phyloP scores from a whole-genome alignment of 53 echinoderm and acorn worm species.

The Hippasteria phrygiana region DNA sequence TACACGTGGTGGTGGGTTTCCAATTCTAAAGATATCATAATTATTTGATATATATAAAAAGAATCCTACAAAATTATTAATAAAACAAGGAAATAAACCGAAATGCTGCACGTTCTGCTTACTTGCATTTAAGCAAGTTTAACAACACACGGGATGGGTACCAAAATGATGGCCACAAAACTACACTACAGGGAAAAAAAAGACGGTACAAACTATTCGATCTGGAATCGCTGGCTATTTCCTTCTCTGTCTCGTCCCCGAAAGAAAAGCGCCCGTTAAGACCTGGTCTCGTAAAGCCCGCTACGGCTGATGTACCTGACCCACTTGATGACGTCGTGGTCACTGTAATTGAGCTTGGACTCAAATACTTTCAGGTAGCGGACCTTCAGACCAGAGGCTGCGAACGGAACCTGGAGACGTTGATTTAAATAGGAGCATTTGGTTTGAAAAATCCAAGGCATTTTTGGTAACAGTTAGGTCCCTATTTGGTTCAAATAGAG shows the following conservation, averaged over 20 bases:
- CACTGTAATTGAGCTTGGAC: slow-evolving; percentile 99
- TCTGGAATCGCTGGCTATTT: not conserved
- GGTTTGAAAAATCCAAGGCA: too few relatives aligned
- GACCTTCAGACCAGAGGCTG: slow-evolving; percentile 99
- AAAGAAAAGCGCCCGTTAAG: slow-evolving; percentile 70
- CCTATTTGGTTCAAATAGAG: too few relatives aligned
- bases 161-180: not conserved
- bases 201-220: slow-evolving; percentile 36
- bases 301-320: slow-evolving; percentile 98
- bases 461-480: too few relatives aligned
- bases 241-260: not conserved
- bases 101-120: too few relatives aligned
- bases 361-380: slow-evolving; percentile 99
- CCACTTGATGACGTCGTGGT: slow-evolving; percentile 99
- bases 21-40: not conserved
- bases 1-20: slow-evolving; percentile 23
- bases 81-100: too few relatives aligned
- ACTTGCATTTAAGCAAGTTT: not conserved
- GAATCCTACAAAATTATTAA: not conserved
- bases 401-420: slow-evolving; percentile 90
- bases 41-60: not conserved
- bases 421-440: not conserved
- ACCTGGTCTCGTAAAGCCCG: slow-evolving; percentile 99
- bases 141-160: not conserved
- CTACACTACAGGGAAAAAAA: slow-evolving; percentile 15